A percentile compares a stretch with the other conserved stretches of the same genome.
phyloP scores from a whole-genome alignment of 1,140 invertebrate species.

The Uloborus diversus region DNA sequence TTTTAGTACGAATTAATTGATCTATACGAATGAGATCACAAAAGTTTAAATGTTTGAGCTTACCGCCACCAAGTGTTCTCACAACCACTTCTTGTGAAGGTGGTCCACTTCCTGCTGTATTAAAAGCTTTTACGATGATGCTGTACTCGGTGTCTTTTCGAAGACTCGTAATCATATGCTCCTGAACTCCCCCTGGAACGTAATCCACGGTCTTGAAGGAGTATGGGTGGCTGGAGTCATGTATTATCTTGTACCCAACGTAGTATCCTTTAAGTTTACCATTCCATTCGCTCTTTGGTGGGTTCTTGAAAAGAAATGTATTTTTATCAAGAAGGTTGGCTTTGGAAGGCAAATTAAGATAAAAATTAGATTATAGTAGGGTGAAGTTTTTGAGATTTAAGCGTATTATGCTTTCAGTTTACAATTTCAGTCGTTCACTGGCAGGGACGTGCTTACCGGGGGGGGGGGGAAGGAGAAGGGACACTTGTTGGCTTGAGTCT shows the following conservation, averaged over 20 bases:
- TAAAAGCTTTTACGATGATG: constrained; percentile 60
- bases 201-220: constrained; percentile 54
- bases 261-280: constrained; percentile 87
- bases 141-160: constrained; percentile 60
- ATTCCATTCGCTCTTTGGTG: constrained; percentile 88
- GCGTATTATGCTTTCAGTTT: too few species aligned
- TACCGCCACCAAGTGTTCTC: constrained; percentile 59
- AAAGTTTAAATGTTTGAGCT: too few species aligned
- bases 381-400: too few species aligned
- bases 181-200: constrained; percentile 44
- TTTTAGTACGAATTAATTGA: too few species aligned
- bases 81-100: constrained; percentile 58
- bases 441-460: too few species aligned
- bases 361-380: too few species aligned
- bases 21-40: too few species aligned
- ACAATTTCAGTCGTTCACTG: too few species aligned
- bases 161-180: constrained; percentile 59
- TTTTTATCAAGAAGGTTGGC: not conserved
- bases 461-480: too few species aligned
- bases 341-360: too few species aligned
- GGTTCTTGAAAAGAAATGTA: constrained; percentile 69
- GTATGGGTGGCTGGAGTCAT: constrained; percentile 47
- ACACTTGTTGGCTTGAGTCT: too few species aligned
- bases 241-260: constrained; percentile 58
- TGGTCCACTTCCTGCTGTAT: constrained; percentile 60